Base-by-base conservation (phyloP, 2,797 vertebrate genomes). In the Bucorvus abyssinicus region DNA sequence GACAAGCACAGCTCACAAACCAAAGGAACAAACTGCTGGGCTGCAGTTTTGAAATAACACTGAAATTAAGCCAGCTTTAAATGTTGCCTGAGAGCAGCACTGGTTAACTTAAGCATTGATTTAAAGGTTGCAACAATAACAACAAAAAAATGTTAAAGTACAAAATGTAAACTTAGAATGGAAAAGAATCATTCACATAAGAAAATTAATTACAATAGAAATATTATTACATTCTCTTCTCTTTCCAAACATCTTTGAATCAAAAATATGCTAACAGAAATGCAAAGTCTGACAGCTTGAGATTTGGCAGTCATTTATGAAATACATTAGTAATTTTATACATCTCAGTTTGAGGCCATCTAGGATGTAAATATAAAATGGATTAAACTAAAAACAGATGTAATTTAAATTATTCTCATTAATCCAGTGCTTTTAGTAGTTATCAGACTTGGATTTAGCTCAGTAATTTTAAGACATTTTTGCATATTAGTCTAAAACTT, bases 351-450 rank as follows among this genome's bases (percentile, higher is more conserved):
- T 89, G 44, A 90, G 61, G 80, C 27, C 77, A 90, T 73, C 60
- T 59, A 94, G 69, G 20, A 88, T 59, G 17, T 36, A 93, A 96
- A 90, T 88, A 93, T 42, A 86, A 90, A 95, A 84, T 42, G 15
- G 44, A 84, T 90, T 82, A 89, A 95, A 96, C 32, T 70, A 59
- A 93, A 95, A 94, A 1, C 83, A 93, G 73, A 91, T 90, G 73
- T 44, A 94, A 86, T 60, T 64, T 81, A 73, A 65, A 85, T 57
- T 70, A 73, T 63, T 79, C 52, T 56, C 32, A 84, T 84, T 94
- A 91, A 82, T 70, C 36, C 32, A 84, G 42, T 70, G 21, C 11
- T 79, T 73, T 93, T 91, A 87, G 27, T 42, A 79, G 40, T 79
- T 93, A 86, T 59, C 61, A 92, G 59, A 69, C 20, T 56, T 19